Base-by-base conservation (phyloP, 2,797 vertebrate species). In the Heteromormyrus szaboi region DNA sequence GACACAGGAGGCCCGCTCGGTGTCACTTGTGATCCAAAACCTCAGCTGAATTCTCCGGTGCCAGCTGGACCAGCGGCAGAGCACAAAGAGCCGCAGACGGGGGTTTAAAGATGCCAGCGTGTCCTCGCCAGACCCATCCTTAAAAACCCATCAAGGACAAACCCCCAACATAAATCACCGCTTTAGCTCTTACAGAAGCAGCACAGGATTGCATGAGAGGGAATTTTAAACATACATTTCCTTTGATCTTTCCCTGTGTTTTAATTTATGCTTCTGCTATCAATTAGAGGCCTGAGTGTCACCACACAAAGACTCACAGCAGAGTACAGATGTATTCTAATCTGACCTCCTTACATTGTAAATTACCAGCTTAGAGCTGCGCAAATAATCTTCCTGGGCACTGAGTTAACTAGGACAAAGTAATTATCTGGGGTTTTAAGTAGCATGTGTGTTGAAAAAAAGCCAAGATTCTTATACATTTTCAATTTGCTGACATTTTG, bases 1-100 rank as follows among this genome's bases (percentile, higher is more conserved):
- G 72, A 79, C 72, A 79, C 91, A 76, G 89, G 92, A 91, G 90
- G 93, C 94, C 92, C 92, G 62, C 90, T 94, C 91, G 87, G 87
- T 92, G 93, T 91, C 92, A 92, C 94, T 92, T 93, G 93, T 94
- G 89, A 76, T 91, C 90, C 93, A 92, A 94, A 90, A 93, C 90
- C 91, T 90, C 87, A 90, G 91, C 92, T 92, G 93, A 92, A 48
- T 33, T 92, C 92, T 91, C 89, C 86, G 88, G 93, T 90, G 92
- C 89, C 91, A 90, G 90, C 68, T 90, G 89, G 93, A 94, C 94
- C 94, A 94, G 94, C 89, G 51, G 62, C 50, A 54, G 90, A 89
- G 88, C 88, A 87, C 53, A 25, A 81, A 62, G 7, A 17, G 46
- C 22, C 50, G 6, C 65, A 81, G 22, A 50, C 62, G 0, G 0